Conservation (phyloP, 2,888 invertebrate species). For the Epinotia nisella region DNA sequence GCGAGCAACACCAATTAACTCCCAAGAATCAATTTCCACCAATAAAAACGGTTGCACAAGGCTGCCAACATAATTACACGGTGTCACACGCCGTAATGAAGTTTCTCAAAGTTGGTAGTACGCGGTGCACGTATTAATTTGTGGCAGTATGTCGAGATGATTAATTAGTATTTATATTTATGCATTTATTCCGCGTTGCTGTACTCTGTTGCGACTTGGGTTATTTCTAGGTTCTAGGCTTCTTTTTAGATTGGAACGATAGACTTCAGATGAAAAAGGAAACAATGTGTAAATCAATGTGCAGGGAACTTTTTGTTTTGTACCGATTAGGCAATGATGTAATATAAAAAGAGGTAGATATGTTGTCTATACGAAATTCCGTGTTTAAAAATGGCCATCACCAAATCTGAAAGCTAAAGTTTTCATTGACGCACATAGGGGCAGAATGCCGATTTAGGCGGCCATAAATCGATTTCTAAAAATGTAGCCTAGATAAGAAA, state of each 20-base stretch:
- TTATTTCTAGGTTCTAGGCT: neutral
- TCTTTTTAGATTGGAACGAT: neutral
- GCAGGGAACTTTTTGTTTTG: too few species aligned
- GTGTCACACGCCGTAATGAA: conserved; percentile 30
- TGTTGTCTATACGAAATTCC: too few species aligned
- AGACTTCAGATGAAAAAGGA: neutral
- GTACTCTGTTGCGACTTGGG: neutral
- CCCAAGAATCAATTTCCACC: conserved; percentile 15
- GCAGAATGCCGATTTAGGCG: too few species aligned
- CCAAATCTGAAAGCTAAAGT: too few species aligned
- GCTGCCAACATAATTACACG: conserved; percentile 36
- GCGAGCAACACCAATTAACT: neutral
- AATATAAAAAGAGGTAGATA: too few species aligned
- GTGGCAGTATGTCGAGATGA: conserved; percentile 21
- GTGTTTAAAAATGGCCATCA: too few species aligned
- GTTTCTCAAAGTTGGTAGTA: conserved; percentile 37
- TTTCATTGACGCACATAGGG: too few species aligned
- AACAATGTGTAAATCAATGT: too few species aligned
- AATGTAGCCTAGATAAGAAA: too few species aligned
- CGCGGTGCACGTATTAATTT: conserved; percentile 35
- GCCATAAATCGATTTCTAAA: too few species aligned
- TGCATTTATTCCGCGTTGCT: conserved; percentile 31
- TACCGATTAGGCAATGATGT: too few species aligned
- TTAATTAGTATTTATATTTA: conserved; percentile 38
- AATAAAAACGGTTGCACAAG: conserved; percentile 19